Percentiles rank a stretch among this genome's conserved stretches.
Evolutionary conservation across 2,888 invertebrate species (phyloP).

Genomic region (Melikaiella ostensackeni): DNA sequence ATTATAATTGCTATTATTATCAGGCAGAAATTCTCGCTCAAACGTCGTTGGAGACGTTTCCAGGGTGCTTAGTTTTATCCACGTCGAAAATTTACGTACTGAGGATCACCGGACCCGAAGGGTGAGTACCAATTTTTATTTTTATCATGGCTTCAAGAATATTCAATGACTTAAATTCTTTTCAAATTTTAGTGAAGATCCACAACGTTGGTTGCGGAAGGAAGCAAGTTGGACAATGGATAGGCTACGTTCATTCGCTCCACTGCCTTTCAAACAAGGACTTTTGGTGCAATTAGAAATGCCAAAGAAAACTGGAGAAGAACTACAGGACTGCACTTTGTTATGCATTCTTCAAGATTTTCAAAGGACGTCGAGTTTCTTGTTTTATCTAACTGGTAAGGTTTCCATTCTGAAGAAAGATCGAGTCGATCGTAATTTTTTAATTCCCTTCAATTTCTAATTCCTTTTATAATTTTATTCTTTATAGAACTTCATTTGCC

Average conservation of each 20-base stretch:
- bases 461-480: neutral
- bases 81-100: constrained; percentile 79
- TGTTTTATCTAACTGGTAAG: constrained; percentile 78
- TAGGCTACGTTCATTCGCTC: constrained; percentile 76
- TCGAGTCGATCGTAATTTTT: neutral
- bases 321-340: constrained; percentile 63
- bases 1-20: neutral
- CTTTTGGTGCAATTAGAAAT: constrained; percentile 77
- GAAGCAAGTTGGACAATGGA: constrained; percentile 77
- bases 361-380: constrained; percentile 78
- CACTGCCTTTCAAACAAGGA: constrained; percentile 81
- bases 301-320: constrained; percentile 72
- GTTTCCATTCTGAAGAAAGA: neutral
- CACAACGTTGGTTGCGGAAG: constrained; percentile 79
- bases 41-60: constrained; percentile 67
- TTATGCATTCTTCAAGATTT: constrained; percentile 79
- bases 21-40: constrained; percentile 76
- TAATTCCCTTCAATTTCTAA: neutral
- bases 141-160: neutral
- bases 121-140: constrained; percentile 58
- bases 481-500: constrained; percentile 76
- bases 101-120: constrained; percentile 77
- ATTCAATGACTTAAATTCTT: neutral
- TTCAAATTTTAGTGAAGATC: constrained; percentile 76
- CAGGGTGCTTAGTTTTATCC: constrained; percentile 79